Conservation (phyloP, 2,113 vertebrate species). For the Gadus chalcogrammus region DNA sequence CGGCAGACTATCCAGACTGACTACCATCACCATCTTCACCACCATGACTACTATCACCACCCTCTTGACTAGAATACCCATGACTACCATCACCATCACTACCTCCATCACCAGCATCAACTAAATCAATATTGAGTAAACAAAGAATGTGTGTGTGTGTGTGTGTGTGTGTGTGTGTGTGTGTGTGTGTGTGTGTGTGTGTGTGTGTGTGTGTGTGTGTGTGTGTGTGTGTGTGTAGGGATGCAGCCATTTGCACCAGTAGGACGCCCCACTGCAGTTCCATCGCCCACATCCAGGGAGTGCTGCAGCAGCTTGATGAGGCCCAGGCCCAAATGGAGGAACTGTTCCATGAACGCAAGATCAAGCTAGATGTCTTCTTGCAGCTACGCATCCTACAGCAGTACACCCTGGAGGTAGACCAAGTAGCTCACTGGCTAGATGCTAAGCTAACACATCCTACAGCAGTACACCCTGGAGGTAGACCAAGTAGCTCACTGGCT, state of each 20-base stretch:
- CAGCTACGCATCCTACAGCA: constrained; percentile 96
- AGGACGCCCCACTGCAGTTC: constrained; percentile 95
- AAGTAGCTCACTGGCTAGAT: background rate
- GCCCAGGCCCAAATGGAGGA: constrained; percentile 98
- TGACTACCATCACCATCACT: no score
- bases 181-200: no score
- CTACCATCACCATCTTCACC: background rate
- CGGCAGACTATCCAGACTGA: no score
- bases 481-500: background rate
- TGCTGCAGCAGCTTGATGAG: constrained; percentile 95
- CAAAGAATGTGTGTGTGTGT: background rate
- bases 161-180: constrained; percentile 16
- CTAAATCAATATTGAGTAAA: background rate
- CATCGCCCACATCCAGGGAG: constrained; percentile 94
- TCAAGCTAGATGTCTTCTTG: constrained; percentile 96
- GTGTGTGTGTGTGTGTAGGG: constrained; percentile 67
- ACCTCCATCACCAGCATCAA: background rate
- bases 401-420: constrained; percentile 91
- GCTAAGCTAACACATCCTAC: constrained; percentile 79
- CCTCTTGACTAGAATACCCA: no score
- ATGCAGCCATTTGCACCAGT: constrained; percentile 91
- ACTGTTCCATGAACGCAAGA: constrained; percentile 95
- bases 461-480: constrained; percentile 97
- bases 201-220: no score
- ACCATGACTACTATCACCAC: no score